Evolutionary conservation across 2,888 invertebrate species (phyloP).

Genomic region (Nemotelus pantherinus): DNA sequence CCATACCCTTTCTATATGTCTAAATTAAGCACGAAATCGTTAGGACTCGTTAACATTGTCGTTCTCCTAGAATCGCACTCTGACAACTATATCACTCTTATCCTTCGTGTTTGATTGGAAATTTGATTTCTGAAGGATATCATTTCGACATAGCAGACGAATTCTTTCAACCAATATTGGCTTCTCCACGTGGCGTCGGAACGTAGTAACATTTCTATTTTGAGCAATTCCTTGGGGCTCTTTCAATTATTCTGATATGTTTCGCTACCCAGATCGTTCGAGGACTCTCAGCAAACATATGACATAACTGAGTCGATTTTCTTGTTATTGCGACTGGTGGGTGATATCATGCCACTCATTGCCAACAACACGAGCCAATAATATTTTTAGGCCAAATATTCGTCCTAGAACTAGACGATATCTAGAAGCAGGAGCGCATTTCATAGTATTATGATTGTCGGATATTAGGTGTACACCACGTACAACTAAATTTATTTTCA

Average conservation of each 20-base stretch:
- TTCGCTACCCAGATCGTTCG: neutral
- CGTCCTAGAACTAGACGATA: neutral
- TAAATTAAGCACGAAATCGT: too few species aligned
- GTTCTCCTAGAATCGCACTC: too few species aligned
- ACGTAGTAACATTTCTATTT: neutral
- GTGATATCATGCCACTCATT: neutral
- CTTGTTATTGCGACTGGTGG: constrained; percentile 19
- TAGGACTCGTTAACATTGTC: too few species aligned
- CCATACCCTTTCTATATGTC: too few species aligned
- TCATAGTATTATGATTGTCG: constrained; percentile 28
- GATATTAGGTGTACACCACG: constrained; percentile 25
- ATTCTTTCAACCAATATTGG: neutral
- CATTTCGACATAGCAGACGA: neutral
- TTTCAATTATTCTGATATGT: too few species aligned
- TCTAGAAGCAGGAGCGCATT: neutral
- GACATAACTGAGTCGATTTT: neutral
- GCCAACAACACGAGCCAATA: neutral
- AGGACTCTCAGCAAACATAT: neutral
- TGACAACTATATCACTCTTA: neutral
- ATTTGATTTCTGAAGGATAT: neutral
- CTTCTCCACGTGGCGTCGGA: neutral
- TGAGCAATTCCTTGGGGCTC: neutral
- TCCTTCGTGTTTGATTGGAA: constrained; percentile 8
- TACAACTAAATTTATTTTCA: constrained; percentile 34
- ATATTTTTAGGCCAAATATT: constrained; percentile 18